Evolutionary conservation across 2,888 invertebrate species (phyloP).

Genomic region (Artemia sinica): DNA sequence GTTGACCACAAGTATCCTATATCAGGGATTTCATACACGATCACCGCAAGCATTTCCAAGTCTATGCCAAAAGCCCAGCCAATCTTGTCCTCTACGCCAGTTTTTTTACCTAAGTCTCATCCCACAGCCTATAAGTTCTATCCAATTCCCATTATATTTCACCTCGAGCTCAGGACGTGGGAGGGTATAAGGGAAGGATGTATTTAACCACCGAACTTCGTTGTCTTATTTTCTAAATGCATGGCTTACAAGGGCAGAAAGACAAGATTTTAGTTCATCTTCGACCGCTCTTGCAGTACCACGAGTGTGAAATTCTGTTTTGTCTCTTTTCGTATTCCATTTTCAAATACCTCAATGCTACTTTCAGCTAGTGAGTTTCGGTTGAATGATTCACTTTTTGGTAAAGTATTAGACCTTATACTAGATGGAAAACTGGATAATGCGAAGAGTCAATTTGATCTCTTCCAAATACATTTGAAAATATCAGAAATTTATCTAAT

Average conservation of each 20-base stretch:
- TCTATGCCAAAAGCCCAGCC: constrained; percentile 98
- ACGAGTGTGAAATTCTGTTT: constrained; percentile 67
- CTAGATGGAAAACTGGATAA: constrained; percentile 93
- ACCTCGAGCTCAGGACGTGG: constrained; percentile 97
- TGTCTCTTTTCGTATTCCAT: constrained; percentile 37
- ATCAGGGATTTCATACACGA: constrained; percentile 81
- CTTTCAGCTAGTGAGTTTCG: background rate
- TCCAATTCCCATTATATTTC: constrained; percentile 59
- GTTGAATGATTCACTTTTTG: no score
- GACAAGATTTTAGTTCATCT: constrained; percentile 56
- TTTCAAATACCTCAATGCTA: constrained; percentile 45
- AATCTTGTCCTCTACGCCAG: constrained; percentile 60
- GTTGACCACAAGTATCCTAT: constrained; percentile 90
- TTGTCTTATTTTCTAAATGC: constrained; percentile 54
- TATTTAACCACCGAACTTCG: constrained; percentile 59
- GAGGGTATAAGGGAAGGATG: constrained; percentile 94
- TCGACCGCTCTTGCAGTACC: constrained; percentile 75
- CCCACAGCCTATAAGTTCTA: constrained; percentile 90
- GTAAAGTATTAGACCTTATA: constrained; percentile 56
- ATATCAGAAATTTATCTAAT: no score
- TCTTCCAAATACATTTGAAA: no score
- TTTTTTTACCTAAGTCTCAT: constrained; percentile 72
- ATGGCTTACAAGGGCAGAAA: constrained; percentile 50
- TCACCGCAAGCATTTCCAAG: constrained; percentile 89
- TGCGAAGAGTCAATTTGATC: constrained; percentile 90